phyloP scores from a whole-genome alignment of 1,140 invertebrate genomes.

The Leucophenga varia region DNA sequence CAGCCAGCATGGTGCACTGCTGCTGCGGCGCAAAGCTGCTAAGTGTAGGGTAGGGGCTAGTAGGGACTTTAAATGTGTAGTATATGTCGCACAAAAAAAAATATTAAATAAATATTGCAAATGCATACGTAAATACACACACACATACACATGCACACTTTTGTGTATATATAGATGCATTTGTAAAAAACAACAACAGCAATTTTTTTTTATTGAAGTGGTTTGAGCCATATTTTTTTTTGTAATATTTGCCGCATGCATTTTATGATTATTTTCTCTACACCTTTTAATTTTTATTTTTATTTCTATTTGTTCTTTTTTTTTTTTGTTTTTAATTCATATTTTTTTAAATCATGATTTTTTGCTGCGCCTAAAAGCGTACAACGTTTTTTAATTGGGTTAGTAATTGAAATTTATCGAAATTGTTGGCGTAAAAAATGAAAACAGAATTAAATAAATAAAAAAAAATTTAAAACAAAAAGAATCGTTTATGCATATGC shows the following conservation, averaged over 20 bases:
- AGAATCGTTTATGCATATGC: too few species aligned
- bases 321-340: conserved; percentile 24
- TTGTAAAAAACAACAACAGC: too few species aligned
- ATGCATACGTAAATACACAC: background rate
- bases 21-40: background rate
- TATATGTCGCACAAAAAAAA: too few species aligned
- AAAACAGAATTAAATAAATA: too few species aligned
- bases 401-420: conserved; percentile 55
- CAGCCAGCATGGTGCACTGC: background rate
- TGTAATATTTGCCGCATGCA: conserved; percentile 17
- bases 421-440: too few species aligned
- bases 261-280: conserved; percentile 31
- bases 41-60: too few species aligned
- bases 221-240: conserved; percentile 17
- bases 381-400: conserved; percentile 53
- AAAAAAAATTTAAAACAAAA: too few species aligned
- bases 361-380: conserved; percentile 38
- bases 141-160: background rate
- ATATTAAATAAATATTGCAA: too few species aligned
- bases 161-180: too few species aligned
- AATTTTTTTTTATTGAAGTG: conserved; percentile 29
- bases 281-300: conserved; percentile 26
- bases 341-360: conserved; percentile 10
- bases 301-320: conserved; percentile 22
- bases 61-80: too few species aligned